Conservation (phyloP, 2,113 vertebrate genomes). For the Protomyctophum bolini region DNA sequence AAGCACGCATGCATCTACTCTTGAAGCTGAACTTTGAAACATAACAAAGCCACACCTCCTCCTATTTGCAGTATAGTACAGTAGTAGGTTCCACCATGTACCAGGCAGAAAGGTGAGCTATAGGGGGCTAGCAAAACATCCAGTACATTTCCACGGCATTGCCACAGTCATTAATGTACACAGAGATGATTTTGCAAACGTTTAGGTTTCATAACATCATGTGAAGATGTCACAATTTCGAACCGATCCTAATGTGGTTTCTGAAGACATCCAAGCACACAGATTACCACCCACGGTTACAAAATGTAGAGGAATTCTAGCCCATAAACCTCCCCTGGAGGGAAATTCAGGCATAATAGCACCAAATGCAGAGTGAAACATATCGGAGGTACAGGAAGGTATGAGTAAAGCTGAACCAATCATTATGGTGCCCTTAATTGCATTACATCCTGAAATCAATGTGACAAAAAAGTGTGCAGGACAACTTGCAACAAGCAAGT, state of each 20-base stretch:
- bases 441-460: too few species aligned
- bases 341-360: too few species aligned
- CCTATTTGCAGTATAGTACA: neutral
- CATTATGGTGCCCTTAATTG: too few species aligned
- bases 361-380: too few species aligned
- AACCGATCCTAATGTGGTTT: neutral
- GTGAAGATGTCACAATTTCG: neutral
- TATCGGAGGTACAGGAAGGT: too few species aligned
- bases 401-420: too few species aligned
- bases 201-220: conserved; percentile 5
- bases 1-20: neutral
- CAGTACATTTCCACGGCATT: neutral
- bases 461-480: too few species aligned
- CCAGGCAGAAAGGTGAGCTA: neutral
- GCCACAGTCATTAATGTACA: neutral
- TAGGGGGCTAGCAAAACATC: neutral
- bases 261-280: too few species aligned
- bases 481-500: too few species aligned
- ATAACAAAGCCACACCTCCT: conserved; percentile 14
- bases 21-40: conserved; percentile 1
- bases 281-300: neutral
- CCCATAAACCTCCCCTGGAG: too few species aligned
- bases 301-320: neutral
- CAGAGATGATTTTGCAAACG: neutral
- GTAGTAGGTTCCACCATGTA: conserved; percentile 11